Percentiles rank a stretch among this genome's conserved stretches.
Evolutionary conservation across 2,888 invertebrate genomes (phyloP).

Genomic region (Latheticus oryzae): DNA sequence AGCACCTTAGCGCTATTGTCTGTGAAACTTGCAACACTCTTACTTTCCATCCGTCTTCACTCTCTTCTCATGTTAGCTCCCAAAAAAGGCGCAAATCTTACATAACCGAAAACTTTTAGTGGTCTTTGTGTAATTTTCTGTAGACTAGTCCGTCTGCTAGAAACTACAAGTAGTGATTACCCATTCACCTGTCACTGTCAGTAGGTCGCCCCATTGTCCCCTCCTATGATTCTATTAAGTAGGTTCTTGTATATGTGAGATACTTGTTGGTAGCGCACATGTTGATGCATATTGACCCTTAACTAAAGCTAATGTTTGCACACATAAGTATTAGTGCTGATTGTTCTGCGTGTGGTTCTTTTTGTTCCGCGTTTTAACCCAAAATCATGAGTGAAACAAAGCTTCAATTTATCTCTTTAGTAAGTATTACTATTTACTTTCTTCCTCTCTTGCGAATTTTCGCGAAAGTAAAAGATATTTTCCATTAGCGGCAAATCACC

Average conservation of each 20-base stretch:
- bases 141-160: constrained; percentile 14
- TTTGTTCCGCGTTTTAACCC: neutral
- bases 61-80: constrained; percentile 5
- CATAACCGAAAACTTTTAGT: constrained; percentile 5
- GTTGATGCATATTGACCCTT: constrained; percentile 37
- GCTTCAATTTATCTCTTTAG: constrained; percentile 4
- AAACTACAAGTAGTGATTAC: constrained; percentile 32
- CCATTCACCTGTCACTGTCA: constrained; percentile 46
- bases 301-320: constrained; percentile 33
- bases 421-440: constrained; percentile 21
- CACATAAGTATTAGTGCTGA: constrained; percentile 16
- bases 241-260: constrained; percentile 44
- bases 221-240: constrained; percentile 42
- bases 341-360: constrained; percentile 7
- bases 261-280: constrained; percentile 41
- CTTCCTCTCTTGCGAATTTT: constrained; percentile 1
- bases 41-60: constrained; percentile 4
- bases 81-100: constrained; percentile 9
- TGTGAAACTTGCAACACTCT: no score
- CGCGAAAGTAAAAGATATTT: constrained; percentile 16
- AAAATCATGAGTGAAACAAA: constrained; percentile 26
- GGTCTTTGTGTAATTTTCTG: neutral
- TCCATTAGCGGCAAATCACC: constrained; percentile 10
- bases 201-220: constrained; percentile 45
- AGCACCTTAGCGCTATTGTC: no score